Evolutionary conservation across 2,113 vertebrate genomes (phyloP), one percentile per base, ranked within the genome.

Genomic region (Channa maculata): DNA sequence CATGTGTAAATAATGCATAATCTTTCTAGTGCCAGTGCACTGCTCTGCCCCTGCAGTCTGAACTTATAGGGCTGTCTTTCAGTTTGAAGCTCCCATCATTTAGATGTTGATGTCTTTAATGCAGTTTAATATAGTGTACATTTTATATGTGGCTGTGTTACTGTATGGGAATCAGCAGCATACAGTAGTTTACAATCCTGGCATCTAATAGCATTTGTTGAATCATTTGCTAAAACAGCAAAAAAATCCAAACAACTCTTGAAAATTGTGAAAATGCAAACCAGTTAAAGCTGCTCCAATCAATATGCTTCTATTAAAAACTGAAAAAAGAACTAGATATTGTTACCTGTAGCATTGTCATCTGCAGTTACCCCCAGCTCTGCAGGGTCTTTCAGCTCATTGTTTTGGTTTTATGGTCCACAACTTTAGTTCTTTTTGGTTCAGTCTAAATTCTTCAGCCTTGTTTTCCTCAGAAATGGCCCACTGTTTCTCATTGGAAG

Each of bases 1-100:
- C 44, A 52, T 50, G 60, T 70, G 49, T 80, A 36, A 79, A 82
- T 80, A 70, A 82, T 79, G 72, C 7, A 79, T 68, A 66, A 75
- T 44, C 44, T 45, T 43, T 62, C 8, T 52, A 38, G 48, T 62
- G 62, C 59, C 24, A 38, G 64, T 45, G 46, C 62, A 39, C 13
- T 50, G 53, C 61, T 65, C 41, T 39, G 37, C 14, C 65, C 50
- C 61, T 12, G 41, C 37, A 67, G 64, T 41, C 24, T 59, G 3
- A 48, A 44, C 69, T 64, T 52, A 33, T 13, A 44, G 15, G 38
- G 59, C 50, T 24, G 13, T 45, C 39, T 75, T 2, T 24, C 37
- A 8, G 37, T 3, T 37, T 15, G 36, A 48, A 34, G 51, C 83
- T 44, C 58, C 45, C 14, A 3, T 41, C 8, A 41, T 10, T 15